Conservation (phyloP, 2,888 invertebrate genomes). For the Chaetogeoica ovagalla region DNA sequence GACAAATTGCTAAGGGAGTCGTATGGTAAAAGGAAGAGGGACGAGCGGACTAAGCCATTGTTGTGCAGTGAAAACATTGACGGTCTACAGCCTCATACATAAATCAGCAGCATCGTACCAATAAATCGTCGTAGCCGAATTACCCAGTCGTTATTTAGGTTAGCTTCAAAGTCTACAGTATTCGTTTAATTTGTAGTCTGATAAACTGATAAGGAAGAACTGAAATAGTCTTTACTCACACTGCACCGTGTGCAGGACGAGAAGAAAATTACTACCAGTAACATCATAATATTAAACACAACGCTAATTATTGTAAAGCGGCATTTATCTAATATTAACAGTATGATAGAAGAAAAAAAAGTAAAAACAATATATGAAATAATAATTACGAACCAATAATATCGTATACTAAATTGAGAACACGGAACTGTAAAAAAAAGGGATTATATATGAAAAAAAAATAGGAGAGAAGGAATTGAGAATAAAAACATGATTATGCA, state of each 20-base stretch:
- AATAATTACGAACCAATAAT: too few species aligned
- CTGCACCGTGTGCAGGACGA: too few species aligned
- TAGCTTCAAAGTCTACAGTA: slow-evolving; percentile 37
- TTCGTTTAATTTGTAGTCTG: slow-evolving; percentile 38
- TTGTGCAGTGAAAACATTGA: slow-evolving; percentile 47
- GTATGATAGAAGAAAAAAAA: too few species aligned
- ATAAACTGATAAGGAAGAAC: slow-evolving; percentile 38
- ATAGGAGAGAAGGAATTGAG: too few species aligned
- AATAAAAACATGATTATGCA: too few species aligned
- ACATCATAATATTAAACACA: background rate
- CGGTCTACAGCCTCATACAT: slow-evolving; percentile 48
- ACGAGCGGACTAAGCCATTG: slow-evolving; percentile 39
- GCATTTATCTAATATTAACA: background rate
- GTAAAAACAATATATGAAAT: too few species aligned
- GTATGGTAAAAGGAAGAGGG: slow-evolving; percentile 36
- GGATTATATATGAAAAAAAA: too few species aligned
- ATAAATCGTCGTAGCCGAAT: slow-evolving; percentile 44
- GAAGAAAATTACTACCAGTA: background rate
- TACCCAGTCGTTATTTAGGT: slow-evolving; percentile 49
- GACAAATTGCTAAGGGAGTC: slow-evolving; percentile 46
- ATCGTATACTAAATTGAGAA: too few species aligned
- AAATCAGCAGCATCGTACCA: slow-evolving; percentile 44
- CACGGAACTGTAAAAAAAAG: too few species aligned
- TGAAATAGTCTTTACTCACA: slow-evolving; percentile 8
- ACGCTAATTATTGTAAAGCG: background rate